phyloP scores from a whole-genome alignment of 2,113 vertebrate species.

The Aix galericulata region DNA sequence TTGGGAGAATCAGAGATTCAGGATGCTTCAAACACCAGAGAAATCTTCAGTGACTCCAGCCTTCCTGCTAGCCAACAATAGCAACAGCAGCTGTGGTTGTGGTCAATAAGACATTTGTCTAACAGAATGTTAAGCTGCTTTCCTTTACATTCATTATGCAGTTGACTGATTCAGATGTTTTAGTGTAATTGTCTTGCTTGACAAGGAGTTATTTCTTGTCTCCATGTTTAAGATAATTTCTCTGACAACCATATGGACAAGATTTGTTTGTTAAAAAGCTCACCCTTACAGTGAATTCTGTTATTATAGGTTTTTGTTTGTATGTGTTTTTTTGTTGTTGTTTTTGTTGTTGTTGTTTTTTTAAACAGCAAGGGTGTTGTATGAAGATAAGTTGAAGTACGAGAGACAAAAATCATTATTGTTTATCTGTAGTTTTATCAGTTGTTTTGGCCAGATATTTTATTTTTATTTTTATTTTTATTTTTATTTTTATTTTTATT shows the following conservation, averaged over 20 bases:
- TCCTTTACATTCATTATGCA: conserved; percentile 33
- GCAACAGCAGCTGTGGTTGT: conserved; percentile 6
- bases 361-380: neutral
- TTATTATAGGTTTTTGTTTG: too few relatives aligned
- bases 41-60: neutral
- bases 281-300: neutral
- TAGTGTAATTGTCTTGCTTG: conserved; percentile 22
- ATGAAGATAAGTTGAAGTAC: neutral
- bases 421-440: neutral
- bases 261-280: neutral
- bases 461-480: neutral
- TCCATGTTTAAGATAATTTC: conserved; percentile 41
- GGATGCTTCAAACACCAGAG: neutral
- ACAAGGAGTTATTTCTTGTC: conserved; percentile 21
- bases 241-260: conserved; percentile 7
- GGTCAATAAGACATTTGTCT: conserved; percentile 58
- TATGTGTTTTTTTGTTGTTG: too few relatives aligned
- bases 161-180: conserved; percentile 51
- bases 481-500: too few relatives aligned
- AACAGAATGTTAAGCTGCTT: conserved; percentile 55
- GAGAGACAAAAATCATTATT: neutral
- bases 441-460: neutral
- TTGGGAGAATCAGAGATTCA: neutral
- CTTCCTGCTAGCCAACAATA: neutral
- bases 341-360: neutral